Conservation (phyloP, 30 jellyfish, hydroid and myxozoan genomes). For the Catostylus mosaicus region DNA sequence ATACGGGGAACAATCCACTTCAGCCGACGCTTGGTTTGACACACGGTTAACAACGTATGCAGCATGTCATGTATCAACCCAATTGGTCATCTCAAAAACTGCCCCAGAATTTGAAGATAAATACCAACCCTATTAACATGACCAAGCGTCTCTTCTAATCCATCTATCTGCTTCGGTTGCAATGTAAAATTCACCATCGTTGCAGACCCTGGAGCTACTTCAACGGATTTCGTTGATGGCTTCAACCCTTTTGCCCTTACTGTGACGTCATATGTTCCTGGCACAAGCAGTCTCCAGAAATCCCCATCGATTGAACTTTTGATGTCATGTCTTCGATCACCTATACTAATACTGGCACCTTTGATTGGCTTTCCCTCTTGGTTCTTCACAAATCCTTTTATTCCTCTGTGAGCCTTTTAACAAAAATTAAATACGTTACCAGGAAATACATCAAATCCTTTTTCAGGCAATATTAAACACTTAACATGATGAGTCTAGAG, state of each 20-base stretch:
- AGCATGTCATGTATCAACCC: too few species aligned
- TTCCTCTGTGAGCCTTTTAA: conserved; percentile 90
- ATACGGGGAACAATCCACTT: too few species aligned
- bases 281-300: conserved; percentile 96
- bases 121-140: conserved; percentile 87
- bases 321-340: conserved; percentile 94
- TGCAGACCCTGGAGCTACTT: conserved; percentile 84
- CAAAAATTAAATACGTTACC: neutral
- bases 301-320: conserved; percentile 94
- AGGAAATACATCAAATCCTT: neutral
- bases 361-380: conserved; percentile 85
- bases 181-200: conserved; percentile 77
- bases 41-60: too few species aligned
- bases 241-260: conserved; percentile 92
- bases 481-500: too few species aligned
- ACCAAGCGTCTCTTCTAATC: conserved; percentile 88
- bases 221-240: conserved; percentile 69
- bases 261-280: conserved; percentile 97
- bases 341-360: conserved; percentile 88
- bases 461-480: neutral
- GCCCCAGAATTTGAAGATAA: too few species aligned
- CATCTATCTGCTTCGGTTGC: conserved; percentile 89
- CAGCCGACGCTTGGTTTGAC: too few species aligned
- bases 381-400: conserved; percentile 91
- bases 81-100: too few species aligned